A percentile compares a stretch with the other conserved stretches of the same genome.
phyloP scores from a whole-genome alignment of 1,140 invertebrate species.

The Branchinecta lindahli region DNA sequence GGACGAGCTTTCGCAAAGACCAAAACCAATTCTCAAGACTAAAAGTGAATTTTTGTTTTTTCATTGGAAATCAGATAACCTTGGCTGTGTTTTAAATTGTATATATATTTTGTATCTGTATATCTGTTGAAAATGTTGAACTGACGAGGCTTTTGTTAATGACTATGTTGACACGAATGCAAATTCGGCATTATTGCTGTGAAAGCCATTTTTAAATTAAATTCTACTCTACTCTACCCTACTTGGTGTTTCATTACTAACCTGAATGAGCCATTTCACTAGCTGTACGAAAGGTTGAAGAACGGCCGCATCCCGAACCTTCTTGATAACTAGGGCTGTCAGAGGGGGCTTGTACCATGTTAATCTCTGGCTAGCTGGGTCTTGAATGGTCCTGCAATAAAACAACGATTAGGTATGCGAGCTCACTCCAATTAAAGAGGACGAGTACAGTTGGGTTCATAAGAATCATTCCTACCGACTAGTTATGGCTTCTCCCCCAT shows the following conservation, averaged over 20 bases:
- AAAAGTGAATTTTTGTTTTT: no score
- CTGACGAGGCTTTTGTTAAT: no score
- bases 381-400: constrained; percentile 77
- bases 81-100: no score
- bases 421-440: background rate
- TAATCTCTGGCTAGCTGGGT: constrained; percentile 83
- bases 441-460: background rate
- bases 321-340: constrained; percentile 88
- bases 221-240: no score
- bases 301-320: constrained; percentile 76
- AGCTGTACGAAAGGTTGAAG: constrained; percentile 78
- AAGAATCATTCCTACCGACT: constrained; percentile 9
- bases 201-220: no score
- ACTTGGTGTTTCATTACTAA: constrained; percentile 34
- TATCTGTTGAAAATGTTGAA: no score
- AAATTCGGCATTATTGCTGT: no score
- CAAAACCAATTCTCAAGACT: no score
- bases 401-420: constrained; percentile 10
- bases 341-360: constrained; percentile 93
- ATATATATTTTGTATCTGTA: no score
- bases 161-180: no score
- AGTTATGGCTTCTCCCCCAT: constrained; percentile 10
- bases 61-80: no score
- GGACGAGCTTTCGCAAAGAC: no score
- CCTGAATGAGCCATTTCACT: constrained; percentile 82